Evolutionary conservation across 2,888 invertebrate genomes (phyloP), one percentile per base, ranked within the genome.

Genomic region (Cremastobaeus sp.): DNA sequence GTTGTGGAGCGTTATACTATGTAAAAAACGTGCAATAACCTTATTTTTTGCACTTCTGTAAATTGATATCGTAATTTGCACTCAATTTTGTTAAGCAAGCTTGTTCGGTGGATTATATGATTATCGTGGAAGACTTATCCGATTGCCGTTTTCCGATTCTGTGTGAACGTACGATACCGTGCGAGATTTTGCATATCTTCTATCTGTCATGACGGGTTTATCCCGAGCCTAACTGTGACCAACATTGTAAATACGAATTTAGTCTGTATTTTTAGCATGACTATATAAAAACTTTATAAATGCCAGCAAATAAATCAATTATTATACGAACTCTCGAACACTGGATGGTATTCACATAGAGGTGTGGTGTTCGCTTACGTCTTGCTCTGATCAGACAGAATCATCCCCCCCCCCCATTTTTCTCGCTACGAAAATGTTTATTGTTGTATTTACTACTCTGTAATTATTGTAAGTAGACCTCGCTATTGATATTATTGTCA

Each of bases 381-480:
- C 78, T 78, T 71, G 69, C 65, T 60, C 78, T 64, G 45, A n/a
- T n/a, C n/a, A 76, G 77, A 77, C 77, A 74, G 70, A 78, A 80
- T 74, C 76, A 77, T 77, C 77, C 77, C 78, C 77, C 78, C 77
- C 76, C 77, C 69, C 70, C 69, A 59, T 78, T 80, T 78, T 82
- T 83, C 82, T 81, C 82, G 81, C 82, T 84, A 82, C 77, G 59
- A 82, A 71, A 84, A 77, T 85, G 85, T 83, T 84, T 83, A 87
- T 86, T 85, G 86, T 87, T 87, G 86, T 83, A 85, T 86, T 84
- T 80, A 85, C 82, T 84, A 85, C 84, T 78, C 79, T 82, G 86
- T 87, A 86, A 87, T 86, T 86, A 86, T 84, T 86, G 87, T 86
- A 86, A 86, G 86, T 86, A 86, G 85, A 83, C 82, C 80, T 83